Conservation (phyloP, 1,140 invertebrate genomes). For the Metopolophium dirhodum region DNA sequence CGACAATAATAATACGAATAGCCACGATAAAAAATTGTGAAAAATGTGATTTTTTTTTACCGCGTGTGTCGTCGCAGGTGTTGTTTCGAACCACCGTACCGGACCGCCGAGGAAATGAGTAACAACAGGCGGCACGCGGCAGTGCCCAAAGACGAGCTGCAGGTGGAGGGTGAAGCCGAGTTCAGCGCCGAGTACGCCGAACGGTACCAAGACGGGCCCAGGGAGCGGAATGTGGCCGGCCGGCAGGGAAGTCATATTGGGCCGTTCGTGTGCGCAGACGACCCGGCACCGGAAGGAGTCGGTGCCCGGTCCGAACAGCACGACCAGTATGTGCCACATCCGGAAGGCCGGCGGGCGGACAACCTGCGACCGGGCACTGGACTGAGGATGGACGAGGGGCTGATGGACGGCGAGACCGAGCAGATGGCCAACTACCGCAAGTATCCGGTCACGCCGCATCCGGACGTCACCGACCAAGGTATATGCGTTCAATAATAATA, state of each 20-base stretch:
- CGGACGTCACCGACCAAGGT: not conserved
- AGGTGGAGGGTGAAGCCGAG: conserved; percentile 24
- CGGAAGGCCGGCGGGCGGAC: conserved; percentile 21
- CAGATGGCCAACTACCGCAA: conserved; percentile 28
- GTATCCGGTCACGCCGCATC: conserved; percentile 30
- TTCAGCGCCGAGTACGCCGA: conserved; percentile 36
- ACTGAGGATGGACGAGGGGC: not conserved
- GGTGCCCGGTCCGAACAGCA: not conserved
- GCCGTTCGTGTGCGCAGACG: conserved; percentile 36
- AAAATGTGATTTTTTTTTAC: not conserved
- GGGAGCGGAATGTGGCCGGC: not conserved
- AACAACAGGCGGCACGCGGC: conserved; percentile 35
- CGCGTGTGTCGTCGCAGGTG: not conserved
- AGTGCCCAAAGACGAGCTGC: conserved; percentile 38
- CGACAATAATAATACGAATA: not conserved
- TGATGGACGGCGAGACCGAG: conserved; percentile 36
- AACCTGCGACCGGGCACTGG: conserved; percentile 34
- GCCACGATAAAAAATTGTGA: not conserved
- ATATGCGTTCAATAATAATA: not conserved
- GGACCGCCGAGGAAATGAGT: conserved; percentile 48
- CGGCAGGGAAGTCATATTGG: conserved; percentile 48
- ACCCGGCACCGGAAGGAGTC: not conserved
- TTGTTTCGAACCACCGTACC: conserved; percentile 15
- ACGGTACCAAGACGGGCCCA: not conserved
- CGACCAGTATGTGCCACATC: conserved; percentile 42